These are phyloP conservation scores for Setophaga coronata DNA, from an alignment of 2,113 vertebrate species.

Conservation along the genomic window DNA sequence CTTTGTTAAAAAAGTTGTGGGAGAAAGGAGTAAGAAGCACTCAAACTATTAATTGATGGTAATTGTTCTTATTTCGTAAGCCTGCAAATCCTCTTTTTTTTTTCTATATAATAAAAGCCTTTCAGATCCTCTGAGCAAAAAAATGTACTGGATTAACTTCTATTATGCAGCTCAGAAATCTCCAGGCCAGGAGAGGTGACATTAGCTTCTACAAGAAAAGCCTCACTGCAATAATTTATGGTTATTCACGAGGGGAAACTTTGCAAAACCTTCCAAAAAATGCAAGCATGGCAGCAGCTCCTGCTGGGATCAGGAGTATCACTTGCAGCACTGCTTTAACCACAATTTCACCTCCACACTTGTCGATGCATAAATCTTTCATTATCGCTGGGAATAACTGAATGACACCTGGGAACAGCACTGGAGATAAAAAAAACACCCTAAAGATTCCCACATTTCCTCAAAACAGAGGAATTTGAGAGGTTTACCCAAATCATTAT, in stretches of 20 bases:
- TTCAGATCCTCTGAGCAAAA: slow-evolving; percentile 15
- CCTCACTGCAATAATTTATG: slow-evolving; percentile 65
- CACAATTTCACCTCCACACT: slow-evolving; percentile 71
- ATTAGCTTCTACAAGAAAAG: slow-evolving; percentile 31
- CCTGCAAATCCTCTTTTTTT: slow-evolving; percentile 30
- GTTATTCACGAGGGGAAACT: slow-evolving; percentile 54
- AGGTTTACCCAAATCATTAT: not conserved
- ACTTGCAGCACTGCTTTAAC: slow-evolving; percentile 69
- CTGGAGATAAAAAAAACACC: not conserved
- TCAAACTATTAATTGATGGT: not conserved
- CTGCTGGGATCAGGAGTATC: slow-evolving; percentile 77
- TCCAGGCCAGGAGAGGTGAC: slow-evolving; percentile 43
- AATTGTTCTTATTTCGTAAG: slow-evolving; percentile 44
- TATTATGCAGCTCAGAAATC: slow-evolving; percentile 18
- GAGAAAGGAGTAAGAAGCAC: not conserved
- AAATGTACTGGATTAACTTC: slow-evolving; percentile 40
- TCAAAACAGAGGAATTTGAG: slow-evolving; percentile 16
- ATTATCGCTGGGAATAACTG: slow-evolving; percentile 66
- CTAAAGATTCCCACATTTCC: not conserved
- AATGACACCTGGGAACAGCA: slow-evolving; percentile 58
- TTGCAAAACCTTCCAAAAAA: slow-evolving; percentile 28
- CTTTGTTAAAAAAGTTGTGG: not conserved
- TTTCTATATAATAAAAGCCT: slow-evolving; percentile 5
- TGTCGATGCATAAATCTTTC: slow-evolving; percentile 77
- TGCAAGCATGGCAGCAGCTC: slow-evolving; percentile 53